Percentiles rank a stretch among this genome's conserved stretches.
phyloP scores from a whole-genome alignment of 2,888 invertebrate species.

The Aleiodes testaceus region DNA sequence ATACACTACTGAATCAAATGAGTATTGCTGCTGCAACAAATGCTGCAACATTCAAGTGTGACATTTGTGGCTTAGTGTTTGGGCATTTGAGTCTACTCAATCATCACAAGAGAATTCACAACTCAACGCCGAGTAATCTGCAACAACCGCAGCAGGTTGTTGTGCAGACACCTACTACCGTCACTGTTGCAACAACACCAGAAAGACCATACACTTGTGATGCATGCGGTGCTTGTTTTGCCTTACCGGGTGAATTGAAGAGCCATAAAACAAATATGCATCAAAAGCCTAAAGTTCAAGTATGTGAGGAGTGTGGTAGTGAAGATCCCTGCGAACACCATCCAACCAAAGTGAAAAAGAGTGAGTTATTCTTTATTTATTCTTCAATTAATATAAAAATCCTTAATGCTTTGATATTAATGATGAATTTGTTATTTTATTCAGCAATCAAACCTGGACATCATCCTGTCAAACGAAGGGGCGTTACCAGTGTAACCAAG shows the following conservation, averaged over 20 bases:
- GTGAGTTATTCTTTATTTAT: constrained; percentile 57
- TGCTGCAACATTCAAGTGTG: constrained; percentile 91
- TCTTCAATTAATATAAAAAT: not conserved
- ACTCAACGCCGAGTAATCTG: constrained; percentile 72
- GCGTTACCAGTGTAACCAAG: constrained; percentile 87
- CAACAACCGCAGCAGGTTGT: constrained; percentile 72
- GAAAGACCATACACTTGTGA: constrained; percentile 74
- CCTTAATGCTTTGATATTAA: constrained; percentile 17
- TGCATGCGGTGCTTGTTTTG: constrained; percentile 73
- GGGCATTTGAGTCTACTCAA: constrained; percentile 87
- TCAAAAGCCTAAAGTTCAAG: constrained; percentile 70
- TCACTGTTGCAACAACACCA: constrained; percentile 69
- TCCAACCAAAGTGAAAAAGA: constrained; percentile 71
- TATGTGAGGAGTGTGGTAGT: constrained; percentile 71
- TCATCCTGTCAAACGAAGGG: constrained; percentile 89
- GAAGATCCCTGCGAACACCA: constrained; percentile 72
- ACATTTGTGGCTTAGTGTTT: constrained; percentile 90
- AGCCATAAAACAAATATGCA: constrained; percentile 74
- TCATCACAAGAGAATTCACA: constrained; percentile 89
- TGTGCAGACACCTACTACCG: constrained; percentile 71
- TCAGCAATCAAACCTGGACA: constrained; percentile 72
- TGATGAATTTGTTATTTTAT: constrained; percentile 46
- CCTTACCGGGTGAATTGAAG: constrained; percentile 73
- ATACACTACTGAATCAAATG: constrained; percentile 90
- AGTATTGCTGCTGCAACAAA: constrained; percentile 79